Evolutionary conservation across 1,140 invertebrate genomes (phyloP).

Genomic region (Cepaea nemoralis): DNA sequence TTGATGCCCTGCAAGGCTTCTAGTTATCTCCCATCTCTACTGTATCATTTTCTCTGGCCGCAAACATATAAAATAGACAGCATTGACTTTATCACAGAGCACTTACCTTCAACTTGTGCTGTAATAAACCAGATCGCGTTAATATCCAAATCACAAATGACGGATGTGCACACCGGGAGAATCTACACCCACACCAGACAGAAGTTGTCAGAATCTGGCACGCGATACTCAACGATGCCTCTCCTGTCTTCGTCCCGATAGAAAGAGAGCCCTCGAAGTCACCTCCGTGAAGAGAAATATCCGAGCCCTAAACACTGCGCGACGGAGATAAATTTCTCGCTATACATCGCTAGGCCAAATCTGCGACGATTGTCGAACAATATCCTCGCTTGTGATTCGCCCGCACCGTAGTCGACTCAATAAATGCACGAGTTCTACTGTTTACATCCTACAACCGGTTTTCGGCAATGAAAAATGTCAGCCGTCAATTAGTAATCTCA

Average conservation of each 20-base stretch:
- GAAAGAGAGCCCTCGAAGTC: constrained; percentile 32
- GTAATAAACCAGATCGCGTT: no score
- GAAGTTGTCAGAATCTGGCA: not conserved
- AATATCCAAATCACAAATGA: no score
- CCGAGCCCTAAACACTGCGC: constrained; percentile 16
- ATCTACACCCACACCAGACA: not conserved
- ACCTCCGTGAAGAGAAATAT: constrained; percentile 12
- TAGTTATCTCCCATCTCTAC: no score
- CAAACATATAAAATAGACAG: no score
- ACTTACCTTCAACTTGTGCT: no score
- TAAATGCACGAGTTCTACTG: not conserved
- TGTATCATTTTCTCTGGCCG: no score
- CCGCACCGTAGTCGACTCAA: not conserved
- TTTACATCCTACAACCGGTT: no score
- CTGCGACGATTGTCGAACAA: constrained; percentile 5
- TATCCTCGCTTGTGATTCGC: not conserved
- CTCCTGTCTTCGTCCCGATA: not conserved
- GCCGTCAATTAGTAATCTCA: no score
- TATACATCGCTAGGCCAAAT: constrained; percentile 31
- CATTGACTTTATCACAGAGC: no score
- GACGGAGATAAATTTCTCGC: constrained; percentile 37
- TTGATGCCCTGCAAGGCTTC: no score
- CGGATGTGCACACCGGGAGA: no score
- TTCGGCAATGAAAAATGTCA: no score
- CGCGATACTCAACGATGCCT: constrained; percentile 5